phyloP scores from a whole-genome alignment of 1,140 invertebrate species.

The Drosophila nasuta region DNA sequence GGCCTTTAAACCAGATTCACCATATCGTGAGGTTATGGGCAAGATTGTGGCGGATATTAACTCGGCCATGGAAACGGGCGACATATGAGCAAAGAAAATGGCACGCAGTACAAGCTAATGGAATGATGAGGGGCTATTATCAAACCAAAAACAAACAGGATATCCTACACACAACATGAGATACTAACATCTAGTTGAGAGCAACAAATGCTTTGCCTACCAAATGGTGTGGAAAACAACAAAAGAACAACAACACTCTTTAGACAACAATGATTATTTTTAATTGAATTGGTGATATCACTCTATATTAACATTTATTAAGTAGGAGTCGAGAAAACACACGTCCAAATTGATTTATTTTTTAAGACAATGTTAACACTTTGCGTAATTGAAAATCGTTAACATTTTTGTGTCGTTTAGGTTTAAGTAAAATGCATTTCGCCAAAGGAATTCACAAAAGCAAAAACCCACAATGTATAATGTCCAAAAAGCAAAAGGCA shows the following conservation, averaged over 20 bases:
- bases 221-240: slow-evolving; percentile 32
- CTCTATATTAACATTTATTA: slow-evolving; percentile 60
- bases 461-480: slow-evolving; percentile 36
- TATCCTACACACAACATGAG: slow-evolving; percentile 23
- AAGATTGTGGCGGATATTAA: slow-evolving; percentile 92
- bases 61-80: slow-evolving; percentile 92
- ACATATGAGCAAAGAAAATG: slow-evolving; percentile 85
- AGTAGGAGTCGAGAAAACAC: slow-evolving; percentile 41
- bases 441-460: slow-evolving; percentile 69
- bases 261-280: slow-evolving; percentile 43
- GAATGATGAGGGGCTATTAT: slow-evolving; percentile 66
- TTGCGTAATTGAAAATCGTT: slow-evolving; percentile 35
- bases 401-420: slow-evolving; percentile 69
- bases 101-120: slow-evolving; percentile 27
- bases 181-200: slow-evolving; percentile 48
- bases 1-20: slow-evolving; percentile 90
- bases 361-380: slow-evolving; percentile 51
- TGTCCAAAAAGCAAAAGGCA: slow-evolving; percentile 52
- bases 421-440: slow-evolving; percentile 72
- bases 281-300: slow-evolving; percentile 68
- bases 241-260: slow-evolving; percentile 29
- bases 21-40: slow-evolving; percentile 89
- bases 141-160: slow-evolving; percentile 55
- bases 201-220: slow-evolving; percentile 44
- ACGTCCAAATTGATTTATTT: slow-evolving; percentile 74